These are phyloP conservation scores for Drosophila sordidula DNA, from an alignment of 2,888 invertebrate species.

Conservation along the genomic window DNA sequence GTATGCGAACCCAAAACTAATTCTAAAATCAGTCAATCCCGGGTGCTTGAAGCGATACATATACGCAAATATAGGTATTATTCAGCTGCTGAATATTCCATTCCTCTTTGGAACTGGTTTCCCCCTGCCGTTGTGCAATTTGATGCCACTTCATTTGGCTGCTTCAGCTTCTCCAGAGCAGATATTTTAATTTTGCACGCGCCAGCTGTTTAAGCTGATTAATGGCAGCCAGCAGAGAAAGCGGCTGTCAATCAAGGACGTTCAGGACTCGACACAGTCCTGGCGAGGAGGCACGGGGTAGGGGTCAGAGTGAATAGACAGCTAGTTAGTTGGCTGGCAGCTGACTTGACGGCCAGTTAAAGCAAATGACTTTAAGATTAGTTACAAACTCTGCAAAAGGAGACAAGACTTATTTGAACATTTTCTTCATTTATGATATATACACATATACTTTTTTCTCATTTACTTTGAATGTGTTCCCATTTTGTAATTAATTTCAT, in stretches of 20 bases:
- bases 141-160: constrained; percentile 57
- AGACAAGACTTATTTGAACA: not conserved
- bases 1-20: not conserved
- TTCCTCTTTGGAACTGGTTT: not conserved
- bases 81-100: constrained; percentile 1
- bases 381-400: constrained; percentile 25
- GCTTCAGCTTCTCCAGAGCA: constrained; percentile 20
- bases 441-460: too few species aligned
- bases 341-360: constrained; percentile 55
- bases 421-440: too few species aligned
- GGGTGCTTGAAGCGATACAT: not conserved
- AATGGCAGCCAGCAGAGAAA: constrained; percentile 62
- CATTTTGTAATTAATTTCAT: not conserved
- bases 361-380: constrained; percentile 60
- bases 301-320: constrained; percentile 45
- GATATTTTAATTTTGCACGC: constrained; percentile 71
- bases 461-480: not conserved
- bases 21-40: not conserved
- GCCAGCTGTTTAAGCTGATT: constrained; percentile 72
- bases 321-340: constrained; percentile 60
- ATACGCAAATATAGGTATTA: not conserved
- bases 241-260: constrained; percentile 66
- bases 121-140: constrained; percentile 19
- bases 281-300: too few species aligned
- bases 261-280: constrained; percentile 24